These are phyloP conservation scores for Mormyrops attenuatus DNA, from an alignment of 2,797 vertebrate species.

Conservation along the genomic window DNA sequence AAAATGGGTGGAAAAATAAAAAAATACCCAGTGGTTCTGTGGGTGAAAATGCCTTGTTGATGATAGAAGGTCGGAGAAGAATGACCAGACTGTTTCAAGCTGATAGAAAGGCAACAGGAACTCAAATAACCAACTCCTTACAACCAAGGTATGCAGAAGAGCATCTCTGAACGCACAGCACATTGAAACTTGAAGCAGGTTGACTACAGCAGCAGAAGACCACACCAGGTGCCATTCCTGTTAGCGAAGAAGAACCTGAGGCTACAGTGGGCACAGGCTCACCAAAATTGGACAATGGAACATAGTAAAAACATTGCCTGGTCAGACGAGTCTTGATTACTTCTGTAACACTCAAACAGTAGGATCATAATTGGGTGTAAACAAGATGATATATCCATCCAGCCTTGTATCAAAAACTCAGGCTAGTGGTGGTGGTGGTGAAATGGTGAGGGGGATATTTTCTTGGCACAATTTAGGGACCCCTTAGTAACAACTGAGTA, in stretches of 20 bases:
- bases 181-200: too few species aligned
- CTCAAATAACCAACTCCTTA: neutral
- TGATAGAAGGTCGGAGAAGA: neutral
- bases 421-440: neutral
- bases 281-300: neutral
- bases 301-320: neutral
- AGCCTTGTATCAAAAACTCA: too few species aligned
- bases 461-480: neutral
- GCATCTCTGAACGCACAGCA: neutral
- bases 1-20: neutral
- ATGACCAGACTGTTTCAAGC: neutral
- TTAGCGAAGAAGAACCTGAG: neutral
- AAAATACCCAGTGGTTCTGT: neutral
- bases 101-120: neutral
- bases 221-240: neutral
- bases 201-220: neutral
- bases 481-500: neutral
- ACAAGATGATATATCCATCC: neutral
- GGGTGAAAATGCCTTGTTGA: neutral
- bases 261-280: neutral
- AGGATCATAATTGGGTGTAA: neutral
- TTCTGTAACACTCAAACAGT: neutral
- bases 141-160: neutral
- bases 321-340: neutral
- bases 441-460: neutral